Evolutionary conservation across 1,140 invertebrate species (phyloP), one percentile per base, ranked within the genome.

Genomic region (Ceratina calcarata): DNA sequence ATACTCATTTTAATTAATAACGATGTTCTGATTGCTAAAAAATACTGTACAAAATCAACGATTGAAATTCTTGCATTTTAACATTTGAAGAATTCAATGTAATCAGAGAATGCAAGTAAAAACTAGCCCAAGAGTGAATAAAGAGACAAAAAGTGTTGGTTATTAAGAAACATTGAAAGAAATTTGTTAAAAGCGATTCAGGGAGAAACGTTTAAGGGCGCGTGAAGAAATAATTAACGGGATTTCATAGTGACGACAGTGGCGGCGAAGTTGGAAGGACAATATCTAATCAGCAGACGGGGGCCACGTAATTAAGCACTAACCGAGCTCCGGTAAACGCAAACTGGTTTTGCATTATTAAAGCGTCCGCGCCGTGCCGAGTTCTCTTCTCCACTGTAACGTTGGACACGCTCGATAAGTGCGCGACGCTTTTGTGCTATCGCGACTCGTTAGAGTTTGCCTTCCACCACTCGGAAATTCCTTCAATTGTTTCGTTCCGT

Each of bases 281-380:
- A 85, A 85, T 84, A 84, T 85, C 83, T 84, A 85, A 85, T 85
- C 83, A 85, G 65, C 78, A 37, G 72, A 77, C 82, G 70, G 75
- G 37, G 72, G 72, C 68, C 61, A 73, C 83, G 78, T 85, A 84
- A 85, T 85, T 85, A 85, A 85, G 83, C 83, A 81, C 79, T 85
- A 84, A 84, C 82, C 83, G 66, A 84, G 83, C 68, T 64, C 71
- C 69, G 20, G 65, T 81, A 65, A 81, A 84, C 73, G 78, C 78
- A 81, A 81, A 84, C 82, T 84, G 82, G 83, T 70, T 84, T 81
- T 81, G 68, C 83, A 80, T 85, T 85, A 85, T 85, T 85, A 85
- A 85, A 85, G 37, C 37, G 37, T 45, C 37, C 37, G 69, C 71
- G 18, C 7, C 61, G 53, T 51, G 53, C 8, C 18, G 22, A 65